Percentiles rank a stretch among this genome's conserved stretches.
Evolutionary conservation across 2,797 vertebrate species (phyloP).

Genomic region (Myripristis jacobus): DNA sequence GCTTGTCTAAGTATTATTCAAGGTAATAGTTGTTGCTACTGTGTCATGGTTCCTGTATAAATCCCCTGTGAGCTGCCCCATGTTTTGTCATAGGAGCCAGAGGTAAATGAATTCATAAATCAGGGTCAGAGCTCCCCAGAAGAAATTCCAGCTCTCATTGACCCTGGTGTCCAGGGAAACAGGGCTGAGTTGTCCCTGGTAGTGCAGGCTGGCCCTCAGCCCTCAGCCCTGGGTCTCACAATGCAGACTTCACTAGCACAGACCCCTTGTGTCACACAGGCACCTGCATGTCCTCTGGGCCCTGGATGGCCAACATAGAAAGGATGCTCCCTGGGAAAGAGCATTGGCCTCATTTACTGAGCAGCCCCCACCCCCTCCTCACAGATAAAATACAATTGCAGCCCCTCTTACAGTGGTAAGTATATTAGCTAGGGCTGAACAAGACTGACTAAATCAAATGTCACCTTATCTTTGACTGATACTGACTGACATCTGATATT

Average conservation of each 20-base stretch:
- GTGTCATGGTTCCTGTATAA: constrained; percentile 54
- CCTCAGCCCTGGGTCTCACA: constrained; percentile 43
- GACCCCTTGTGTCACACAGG: constrained; percentile 55
- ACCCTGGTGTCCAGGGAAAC: constrained; percentile 80
- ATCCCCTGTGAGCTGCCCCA: constrained; percentile 53
- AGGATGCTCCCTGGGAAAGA: constrained; percentile 54
- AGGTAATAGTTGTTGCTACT: constrained; percentile 55
- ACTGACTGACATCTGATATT: no score
- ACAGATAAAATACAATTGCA: constrained; percentile 24
- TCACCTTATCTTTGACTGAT: no score
- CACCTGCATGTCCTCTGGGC: constrained; percentile 65
- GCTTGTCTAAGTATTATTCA: constrained; percentile 63
- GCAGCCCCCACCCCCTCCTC: neutral
- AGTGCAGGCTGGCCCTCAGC: constrained; percentile 62
- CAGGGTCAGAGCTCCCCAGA: constrained; percentile 75
- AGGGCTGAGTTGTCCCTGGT: constrained; percentile 37
- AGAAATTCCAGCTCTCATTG: constrained; percentile 80
- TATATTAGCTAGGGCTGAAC: no score
- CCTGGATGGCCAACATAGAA: constrained; percentile 41
- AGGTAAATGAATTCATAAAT: constrained; percentile 84
- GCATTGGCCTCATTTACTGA: constrained; percentile 29
- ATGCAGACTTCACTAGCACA: constrained; percentile 60
- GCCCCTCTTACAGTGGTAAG: no score
- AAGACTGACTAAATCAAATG: no score
- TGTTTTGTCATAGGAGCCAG: constrained; percentile 60